Evolutionary conservation across 1,140 invertebrate genomes (phyloP), one percentile per base, ranked within the genome.

Genomic region (Aplysia californica): DNA sequence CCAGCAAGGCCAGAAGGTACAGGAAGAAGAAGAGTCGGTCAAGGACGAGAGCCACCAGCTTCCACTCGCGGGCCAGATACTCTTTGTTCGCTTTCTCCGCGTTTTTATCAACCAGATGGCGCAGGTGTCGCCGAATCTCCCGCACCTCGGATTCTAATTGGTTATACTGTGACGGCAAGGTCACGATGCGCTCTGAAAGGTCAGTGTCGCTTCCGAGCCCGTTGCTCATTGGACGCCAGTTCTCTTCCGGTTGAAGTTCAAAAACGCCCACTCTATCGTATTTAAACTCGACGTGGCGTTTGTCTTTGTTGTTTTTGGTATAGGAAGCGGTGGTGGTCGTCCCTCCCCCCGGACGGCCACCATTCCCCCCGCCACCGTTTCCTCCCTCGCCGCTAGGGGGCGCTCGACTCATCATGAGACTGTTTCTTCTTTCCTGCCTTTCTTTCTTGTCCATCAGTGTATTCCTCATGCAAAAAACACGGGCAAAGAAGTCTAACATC

Each of bases 11-110:
- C 21, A 84, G 23, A 31, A 89, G 78, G 79, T 90, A 90, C 0
- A 85, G 33, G 72, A 87, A 86, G 83, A 90, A 90, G 64, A 90
- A 88, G 10, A 89, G 71, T 55, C 89, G 76, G 75, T 90, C 89
- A 15, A 90, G 72, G 20, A 88, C 87, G 1, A 89, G 78, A 10
- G 88, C 88, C 21, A 89, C 86, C 3, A 85, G 76, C 67, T 87
- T 82, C 89, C 89, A 90, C 72, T 89, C 87, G 36, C 82, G 76
- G 2, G 78, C 81, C n/a, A 84, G 81, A 71, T 87, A 87, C 56
- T 84, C 83, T 39, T 76, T 77, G 56, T 75, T 76, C 10, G 87
- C 87, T 59, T 84, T 87, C 15, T 87, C 82, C 1, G 74, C 64
- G 20, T 80, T 71, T 65, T 84, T 82, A 5, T 82, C 80, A 36